Evolutionary conservation across 2,888 invertebrate genomes (phyloP).

Genomic region (Dexiosoma caninum): DNA sequence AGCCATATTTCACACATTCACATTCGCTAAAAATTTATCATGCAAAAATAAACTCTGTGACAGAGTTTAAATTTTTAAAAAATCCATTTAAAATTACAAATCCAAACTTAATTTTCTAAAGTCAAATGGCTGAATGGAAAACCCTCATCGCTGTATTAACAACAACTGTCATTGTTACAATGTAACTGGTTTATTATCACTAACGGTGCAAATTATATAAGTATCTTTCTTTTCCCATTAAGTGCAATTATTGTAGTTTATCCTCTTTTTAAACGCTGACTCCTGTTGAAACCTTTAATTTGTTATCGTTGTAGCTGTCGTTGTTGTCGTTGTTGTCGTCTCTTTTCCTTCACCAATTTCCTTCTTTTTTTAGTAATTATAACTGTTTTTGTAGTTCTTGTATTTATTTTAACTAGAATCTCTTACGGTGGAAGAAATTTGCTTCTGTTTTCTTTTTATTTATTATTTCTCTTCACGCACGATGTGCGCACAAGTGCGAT

Average conservation of each 20-base stretch:
- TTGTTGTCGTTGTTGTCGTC: not conserved
- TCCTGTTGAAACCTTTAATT: not conserved
- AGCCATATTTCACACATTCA: no score
- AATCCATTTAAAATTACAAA: no score
- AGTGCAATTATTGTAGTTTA: not conserved
- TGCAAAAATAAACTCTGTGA: no score
- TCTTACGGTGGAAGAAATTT: conserved; percentile 5
- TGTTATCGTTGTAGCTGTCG: not conserved
- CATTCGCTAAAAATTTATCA: no score
- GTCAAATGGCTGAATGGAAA: no score
- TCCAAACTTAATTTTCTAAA: no score
- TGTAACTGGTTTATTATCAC: no score
- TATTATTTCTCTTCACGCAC: not conserved
- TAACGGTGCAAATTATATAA: no score
- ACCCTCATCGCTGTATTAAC: no score
- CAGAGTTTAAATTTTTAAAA: no score
- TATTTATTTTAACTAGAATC: not conserved
- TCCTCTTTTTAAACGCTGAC: not conserved
- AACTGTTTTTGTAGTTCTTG: not conserved
- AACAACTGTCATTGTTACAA: no score
- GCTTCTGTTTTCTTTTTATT: conserved; percentile 5
- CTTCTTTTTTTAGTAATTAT: conserved; percentile 3
- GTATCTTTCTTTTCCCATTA: not conserved
- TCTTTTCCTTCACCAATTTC: not conserved
- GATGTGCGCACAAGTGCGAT: not conserved